Conservation (phyloP, 2,113 vertebrate species). For the Perccottus glenii region DNA sequence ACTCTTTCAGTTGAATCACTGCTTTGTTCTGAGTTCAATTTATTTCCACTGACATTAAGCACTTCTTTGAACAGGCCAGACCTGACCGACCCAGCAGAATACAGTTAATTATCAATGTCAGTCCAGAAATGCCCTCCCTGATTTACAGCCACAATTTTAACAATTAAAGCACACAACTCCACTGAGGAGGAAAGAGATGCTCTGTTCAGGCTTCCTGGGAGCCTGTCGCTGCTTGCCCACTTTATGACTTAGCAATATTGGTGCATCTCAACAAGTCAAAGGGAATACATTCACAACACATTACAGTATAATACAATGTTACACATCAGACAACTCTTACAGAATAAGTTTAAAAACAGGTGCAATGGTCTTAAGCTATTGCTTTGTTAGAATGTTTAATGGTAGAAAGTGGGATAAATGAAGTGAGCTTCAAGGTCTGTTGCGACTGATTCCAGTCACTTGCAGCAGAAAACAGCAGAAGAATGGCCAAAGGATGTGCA, state of each 20-base stretch:
- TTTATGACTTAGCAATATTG: conserved; percentile 24
- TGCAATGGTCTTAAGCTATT: no score
- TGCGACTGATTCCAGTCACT: no score
- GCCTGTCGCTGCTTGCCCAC: conserved; percentile 43
- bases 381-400: no score
- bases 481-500: no score
- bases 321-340: no score
- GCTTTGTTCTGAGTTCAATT: conserved; percentile 33
- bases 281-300: neutral
- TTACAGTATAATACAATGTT: no score
- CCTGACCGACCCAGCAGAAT: conserved; percentile 28
- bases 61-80: conserved; percentile 32
- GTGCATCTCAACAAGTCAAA: conserved; percentile 7
- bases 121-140: conserved; percentile 38
- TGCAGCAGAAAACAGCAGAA: no score
- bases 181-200: conserved; percentile 20
- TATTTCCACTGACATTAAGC: conserved; percentile 29
- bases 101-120: conserved; percentile 36
- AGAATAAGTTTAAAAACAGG: no score
- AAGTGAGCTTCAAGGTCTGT: no score
- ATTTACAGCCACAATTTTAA: conserved; percentile 49
- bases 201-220: conserved; percentile 7
- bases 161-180: conserved; percentile 37
- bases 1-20: conserved; percentile 33
- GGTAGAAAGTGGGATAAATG: no score